A percentile compares a stretch with the other conserved stretches of the same genome.
Conservation (phyloP, 2,113 vertebrate species). For the Epinephelus fuscoguttatus region DNA sequence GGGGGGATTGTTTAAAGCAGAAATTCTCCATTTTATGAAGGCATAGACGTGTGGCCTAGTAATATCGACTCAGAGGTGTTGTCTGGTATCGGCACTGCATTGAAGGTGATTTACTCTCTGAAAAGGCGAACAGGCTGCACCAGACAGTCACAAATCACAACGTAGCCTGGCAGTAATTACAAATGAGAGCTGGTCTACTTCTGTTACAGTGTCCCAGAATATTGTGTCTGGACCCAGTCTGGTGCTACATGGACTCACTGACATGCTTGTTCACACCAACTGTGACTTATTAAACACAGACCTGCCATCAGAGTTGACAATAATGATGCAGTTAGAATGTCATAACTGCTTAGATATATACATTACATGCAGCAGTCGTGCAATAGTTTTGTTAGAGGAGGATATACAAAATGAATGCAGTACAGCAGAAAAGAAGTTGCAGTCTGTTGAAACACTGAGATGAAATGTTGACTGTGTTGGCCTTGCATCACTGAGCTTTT, state of each 20-base stretch:
- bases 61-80: slow-evolving; percentile 44
- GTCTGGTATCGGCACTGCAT: slow-evolving; percentile 36
- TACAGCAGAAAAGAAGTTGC: neutral
- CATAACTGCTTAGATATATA: neutral
- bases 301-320: neutral
- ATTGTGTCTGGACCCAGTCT: slow-evolving; percentile 26
- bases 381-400: neutral
- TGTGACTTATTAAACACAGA: slow-evolving; percentile 6
- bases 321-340: neutral
- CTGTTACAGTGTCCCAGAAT: slow-evolving; percentile 25
- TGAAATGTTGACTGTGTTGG: neutral
- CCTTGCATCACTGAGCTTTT: neutral
- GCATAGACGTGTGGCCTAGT: slow-evolving; percentile 10
- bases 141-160: slow-evolving; percentile 45
- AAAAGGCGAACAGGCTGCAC: slow-evolving; percentile 21
- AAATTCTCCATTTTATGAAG: slow-evolving; percentile 33
- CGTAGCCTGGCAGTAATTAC: slow-evolving; percentile 12
- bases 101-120: slow-evolving; percentile 45
- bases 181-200: slow-evolving; percentile 39
- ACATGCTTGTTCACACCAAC: slow-evolving; percentile 16
- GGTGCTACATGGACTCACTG: slow-evolving; percentile 10
- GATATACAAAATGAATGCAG: neutral
- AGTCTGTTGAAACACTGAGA: neutral
- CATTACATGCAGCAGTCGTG: neutral
- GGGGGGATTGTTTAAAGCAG: slow-evolving; percentile 3